These are phyloP conservation scores for Ectemnius lituratus DNA, from an alignment of 2,888 invertebrate genomes.

Conservation along the genomic window DNA sequence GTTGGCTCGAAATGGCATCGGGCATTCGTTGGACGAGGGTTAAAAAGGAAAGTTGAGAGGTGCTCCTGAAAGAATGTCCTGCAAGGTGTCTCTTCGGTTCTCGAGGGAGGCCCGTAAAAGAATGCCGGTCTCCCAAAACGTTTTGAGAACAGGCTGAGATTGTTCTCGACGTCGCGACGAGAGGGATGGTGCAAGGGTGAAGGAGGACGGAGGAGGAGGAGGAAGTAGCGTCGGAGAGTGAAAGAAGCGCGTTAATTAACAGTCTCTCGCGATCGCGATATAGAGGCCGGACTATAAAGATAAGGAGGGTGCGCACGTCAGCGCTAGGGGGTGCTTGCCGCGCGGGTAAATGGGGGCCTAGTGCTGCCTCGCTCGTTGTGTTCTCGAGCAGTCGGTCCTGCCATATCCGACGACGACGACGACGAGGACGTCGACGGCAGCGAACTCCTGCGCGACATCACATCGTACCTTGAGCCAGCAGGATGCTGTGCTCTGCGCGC, in stretches of 20 bases:
- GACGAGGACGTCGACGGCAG: constrained; percentile 2
- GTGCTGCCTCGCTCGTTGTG: constrained; percentile 45
- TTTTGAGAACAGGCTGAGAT: too few relatives aligned
- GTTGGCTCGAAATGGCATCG: too few relatives aligned
- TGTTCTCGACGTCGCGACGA: too few relatives aligned
- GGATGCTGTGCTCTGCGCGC: too few relatives aligned
- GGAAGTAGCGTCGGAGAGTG: constrained; percentile 17
- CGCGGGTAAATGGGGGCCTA: constrained; percentile 44
- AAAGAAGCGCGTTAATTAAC: constrained; percentile 70
- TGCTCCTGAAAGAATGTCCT: too few relatives aligned
- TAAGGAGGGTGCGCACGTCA: constrained; percentile 62
- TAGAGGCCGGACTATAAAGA: constrained; percentile 68
- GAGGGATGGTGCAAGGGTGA: too few relatives aligned
- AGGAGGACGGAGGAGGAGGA: constrained; percentile 12
- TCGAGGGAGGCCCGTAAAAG: too few relatives aligned
- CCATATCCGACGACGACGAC: constrained; percentile 52
- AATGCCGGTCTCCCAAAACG: too few relatives aligned
- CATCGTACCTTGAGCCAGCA: too few relatives aligned
- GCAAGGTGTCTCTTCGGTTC: too few relatives aligned
- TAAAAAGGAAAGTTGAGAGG: too few relatives aligned
- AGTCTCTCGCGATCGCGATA: constrained; percentile 65
- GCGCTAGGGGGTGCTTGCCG: constrained; percentile 28
- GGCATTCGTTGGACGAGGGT: too few relatives aligned
- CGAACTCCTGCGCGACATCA: constrained; percentile 57
- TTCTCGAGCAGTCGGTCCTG: constrained; percentile 51